Evolutionary conservation across 2,888 invertebrate genomes (phyloP).

Genomic region (Eupithecia tripunctaria): DNA sequence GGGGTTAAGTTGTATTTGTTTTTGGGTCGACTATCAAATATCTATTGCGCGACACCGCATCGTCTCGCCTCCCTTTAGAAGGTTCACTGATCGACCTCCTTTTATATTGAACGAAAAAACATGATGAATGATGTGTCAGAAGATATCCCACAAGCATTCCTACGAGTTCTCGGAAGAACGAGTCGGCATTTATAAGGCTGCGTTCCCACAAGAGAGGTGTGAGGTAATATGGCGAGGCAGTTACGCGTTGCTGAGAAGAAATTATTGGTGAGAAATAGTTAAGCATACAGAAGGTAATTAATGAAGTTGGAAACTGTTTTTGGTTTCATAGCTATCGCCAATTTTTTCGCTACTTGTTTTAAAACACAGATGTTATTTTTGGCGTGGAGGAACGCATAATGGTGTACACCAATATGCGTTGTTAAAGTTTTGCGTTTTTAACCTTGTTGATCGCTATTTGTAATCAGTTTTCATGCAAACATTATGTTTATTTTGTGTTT

Average conservation of each 20-base stretch:
- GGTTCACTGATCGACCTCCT: slow-evolving; percentile 26
- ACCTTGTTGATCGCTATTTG: no score
- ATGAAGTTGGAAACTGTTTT: not conserved
- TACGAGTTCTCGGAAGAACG: slow-evolving; percentile 26
- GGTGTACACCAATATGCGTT: not conserved
- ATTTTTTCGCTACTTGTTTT: no score
- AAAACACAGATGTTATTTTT: no score
- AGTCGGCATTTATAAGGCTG: slow-evolving; percentile 8
- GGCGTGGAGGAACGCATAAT: no score
- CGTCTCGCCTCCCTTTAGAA: no score
- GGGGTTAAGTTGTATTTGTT: not conserved
- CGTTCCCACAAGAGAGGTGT: not conserved
- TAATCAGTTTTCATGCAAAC: no score
- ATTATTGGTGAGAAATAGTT: not conserved
- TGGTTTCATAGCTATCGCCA: not conserved
- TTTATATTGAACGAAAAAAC: slow-evolving; percentile 38
- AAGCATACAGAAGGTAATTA: not conserved
- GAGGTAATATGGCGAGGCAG: not conserved
- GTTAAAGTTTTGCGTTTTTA: not conserved
- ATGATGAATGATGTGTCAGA: slow-evolving; percentile 42
- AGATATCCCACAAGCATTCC: slow-evolving; percentile 32
- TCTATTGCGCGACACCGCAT: not conserved
- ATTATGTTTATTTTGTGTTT: no score
- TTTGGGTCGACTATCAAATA: not conserved
- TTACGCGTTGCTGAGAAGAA: not conserved